Evolutionary conservation across 2,113 vertebrate genomes (phyloP), one percentile per base, ranked within the genome.

Genomic region (Osmerus mordax): DNA sequence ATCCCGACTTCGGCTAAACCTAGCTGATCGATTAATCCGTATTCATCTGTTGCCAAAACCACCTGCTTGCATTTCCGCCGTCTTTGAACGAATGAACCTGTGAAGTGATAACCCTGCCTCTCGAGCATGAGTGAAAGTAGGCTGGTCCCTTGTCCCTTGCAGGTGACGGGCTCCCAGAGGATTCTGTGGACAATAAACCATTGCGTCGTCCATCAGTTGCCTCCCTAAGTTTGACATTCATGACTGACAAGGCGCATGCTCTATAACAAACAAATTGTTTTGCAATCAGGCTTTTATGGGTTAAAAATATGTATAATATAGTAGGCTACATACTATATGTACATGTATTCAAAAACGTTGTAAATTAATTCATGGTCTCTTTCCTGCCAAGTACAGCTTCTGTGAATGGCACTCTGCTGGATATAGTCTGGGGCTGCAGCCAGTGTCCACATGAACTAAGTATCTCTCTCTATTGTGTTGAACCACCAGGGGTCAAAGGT

Each of bases 401-500:
- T 75, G 73, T 61, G 77, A 77, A 81, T 70, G 47, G 65, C 55
- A 18, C 62, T 0, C 3, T 53, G 51, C 19, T 18, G n/a, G 52
- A 65, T 59, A 64, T 70, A n/a, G 53, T 23, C 29, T n/a, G 3
- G 47, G 32, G 53, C 28, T 11, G 13, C 60, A 52, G 19, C 54
- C 21, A 1, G 65, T 11, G 73, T 47, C 56, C 3, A 7, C 14
- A 36, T 63, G 61, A 28, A 64, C 59, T 63, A 67, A 25, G 71
- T 64, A 72, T 79, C 65, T 77, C 79, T 11, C 12, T 73, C 63
- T 51, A 78, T 90, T 88, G 85, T 88, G 69, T 76, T 71, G 68
- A 56, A 1, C 74, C 78, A 77, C 73, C 72, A 76, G 23, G 71
- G 85, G 82, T 87, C 79, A 86, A 64, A 73, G 89, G 77, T 84